These are phyloP conservation scores for Philotrypesis tridentata DNA, from an alignment of 1,140 invertebrate species.

Conservation along the genomic window DNA sequence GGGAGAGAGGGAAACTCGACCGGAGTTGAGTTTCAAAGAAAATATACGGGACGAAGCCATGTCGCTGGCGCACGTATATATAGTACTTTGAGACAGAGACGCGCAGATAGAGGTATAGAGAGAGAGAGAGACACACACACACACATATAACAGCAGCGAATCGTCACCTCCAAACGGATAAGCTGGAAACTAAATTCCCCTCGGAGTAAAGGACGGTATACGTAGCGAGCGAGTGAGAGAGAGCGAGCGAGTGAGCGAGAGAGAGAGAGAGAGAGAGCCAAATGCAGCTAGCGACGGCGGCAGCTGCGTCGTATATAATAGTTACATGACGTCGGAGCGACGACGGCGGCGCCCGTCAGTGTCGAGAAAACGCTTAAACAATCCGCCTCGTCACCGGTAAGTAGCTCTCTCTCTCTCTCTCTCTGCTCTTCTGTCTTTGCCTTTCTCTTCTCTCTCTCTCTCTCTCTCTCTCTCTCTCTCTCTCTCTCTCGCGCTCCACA, in stretches of 20 bases:
- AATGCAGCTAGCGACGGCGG: conserved; percentile 8
- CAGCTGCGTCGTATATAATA: conserved; percentile 11
- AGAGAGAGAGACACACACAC: background rate
- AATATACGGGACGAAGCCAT: background rate
- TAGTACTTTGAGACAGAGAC: no score
- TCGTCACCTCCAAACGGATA: conserved; percentile 47
- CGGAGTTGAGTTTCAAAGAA: conserved; percentile 1
- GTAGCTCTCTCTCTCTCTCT: conserved; percentile 54
- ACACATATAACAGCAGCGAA: background rate
- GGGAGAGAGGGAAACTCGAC: background rate
- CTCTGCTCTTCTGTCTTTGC: conserved; percentile 34
- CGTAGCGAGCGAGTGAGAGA: no score
- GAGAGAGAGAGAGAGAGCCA: background rate
- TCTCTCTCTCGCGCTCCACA: background rate
- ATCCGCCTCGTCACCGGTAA: conserved; percentile 56
- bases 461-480: background rate
- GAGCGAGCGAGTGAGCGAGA: no score
- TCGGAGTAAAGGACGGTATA: background rate
- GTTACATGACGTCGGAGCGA: background rate
- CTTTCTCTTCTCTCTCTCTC: background rate
- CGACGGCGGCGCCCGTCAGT: conserved; percentile 51
- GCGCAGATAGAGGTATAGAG: no score
- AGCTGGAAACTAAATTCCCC: conserved; percentile 48
- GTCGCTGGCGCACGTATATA: no score
- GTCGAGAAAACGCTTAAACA: conserved; percentile 49